Evolutionary conservation across 2,113 vertebrate species (phyloP), one percentile per base, ranked within the genome.

Genomic region (Apaloderma vittatum): DNA sequence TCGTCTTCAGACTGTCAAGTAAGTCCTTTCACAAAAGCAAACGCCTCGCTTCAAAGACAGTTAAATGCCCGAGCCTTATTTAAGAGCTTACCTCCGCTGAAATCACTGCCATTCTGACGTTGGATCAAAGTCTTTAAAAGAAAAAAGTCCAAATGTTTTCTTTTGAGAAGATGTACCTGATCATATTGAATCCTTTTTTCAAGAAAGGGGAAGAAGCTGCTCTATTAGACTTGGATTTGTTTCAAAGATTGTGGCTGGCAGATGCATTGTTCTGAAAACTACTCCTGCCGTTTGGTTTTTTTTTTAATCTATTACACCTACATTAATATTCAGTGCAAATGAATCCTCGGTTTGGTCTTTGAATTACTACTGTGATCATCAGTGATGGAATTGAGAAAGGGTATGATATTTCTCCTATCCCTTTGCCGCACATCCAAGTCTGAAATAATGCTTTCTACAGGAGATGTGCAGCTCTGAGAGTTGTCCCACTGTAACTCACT

Each of bases 251-350:
- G 40, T 95, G 57, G 86, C 90, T 92, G 94, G 66, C 90, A 95
- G 88, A 85, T 94, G 72, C 76, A 97, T 97, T 97, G 93, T 94
- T 96, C 88, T 87, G 88, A 92, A 96, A 94, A 96, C 93, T 97
- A 32, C 48, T 95, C 62, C 93, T 93, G 93, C 40, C 87, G 61
- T 55, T 65, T 73, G n/a, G n/a, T 72, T 54, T 70, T 73, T 80
- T 94, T 95, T 87, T 29, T 55, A 22, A 81, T 94, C 88, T 91
- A 22, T 97, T 94, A 94, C 65, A 95, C 86, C 84, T 86, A 66
- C 91, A 95, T 97, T 97, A 97, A 95, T 94, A 97, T 91, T 85
- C 83, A 61, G 81, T 74, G 72, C 92, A 97, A 94, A 93, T 92
- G 74, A 94, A 74, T 86, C 65, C 77, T 95, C 3, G 1, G 24